These are phyloP conservation scores for Pogoniulus pusillus DNA, from an alignment of 2,797 vertebrate genomes.

Conservation along the genomic window DNA sequence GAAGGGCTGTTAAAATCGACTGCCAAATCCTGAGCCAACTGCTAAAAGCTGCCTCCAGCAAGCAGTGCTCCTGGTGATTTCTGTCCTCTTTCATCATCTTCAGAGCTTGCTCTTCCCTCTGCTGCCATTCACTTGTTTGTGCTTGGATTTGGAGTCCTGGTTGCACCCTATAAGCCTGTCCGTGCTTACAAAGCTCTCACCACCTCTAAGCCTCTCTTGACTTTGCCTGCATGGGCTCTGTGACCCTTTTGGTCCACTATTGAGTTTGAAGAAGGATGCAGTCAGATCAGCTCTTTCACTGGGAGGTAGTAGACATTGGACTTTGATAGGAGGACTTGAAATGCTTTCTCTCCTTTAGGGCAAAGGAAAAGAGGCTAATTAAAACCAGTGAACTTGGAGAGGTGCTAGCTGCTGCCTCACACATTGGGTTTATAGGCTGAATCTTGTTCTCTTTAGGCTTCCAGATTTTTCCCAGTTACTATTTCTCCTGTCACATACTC, in stretches of 20 bases:
- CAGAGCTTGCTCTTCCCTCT: background rate
- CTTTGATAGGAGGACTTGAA: background rate
- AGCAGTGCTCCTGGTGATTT: background rate
- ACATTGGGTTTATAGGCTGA: conserved; percentile 48
- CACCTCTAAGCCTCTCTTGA: background rate
- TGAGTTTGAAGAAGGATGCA: background rate
- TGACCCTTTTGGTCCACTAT: background rate
- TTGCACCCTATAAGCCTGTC: background rate
- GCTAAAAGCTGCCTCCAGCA: conserved; percentile 11
- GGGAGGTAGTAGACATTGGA: background rate
- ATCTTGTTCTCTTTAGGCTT: conserved; percentile 48
- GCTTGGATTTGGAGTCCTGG: background rate
- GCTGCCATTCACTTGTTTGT: background rate
- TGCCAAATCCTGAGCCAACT: background rate
- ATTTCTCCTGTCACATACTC: conserved; percentile 64
- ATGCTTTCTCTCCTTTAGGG: background rate
- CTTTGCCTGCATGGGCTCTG: background rate
- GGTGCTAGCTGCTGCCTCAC: conserved; percentile 43
- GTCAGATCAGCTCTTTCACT: background rate
- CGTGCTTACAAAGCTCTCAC: background rate
- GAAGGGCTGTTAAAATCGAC: conserved; percentile 9
- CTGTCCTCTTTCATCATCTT: background rate
- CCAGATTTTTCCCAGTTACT: conserved; percentile 63
- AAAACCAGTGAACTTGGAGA: background rate
- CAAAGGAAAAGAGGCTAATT: conserved; percentile 11